Evolutionary conservation across 2,888 invertebrate species (phyloP), one percentile per base, ranked within the genome.

Genomic region (Melikaiella ostensackeni): DNA sequence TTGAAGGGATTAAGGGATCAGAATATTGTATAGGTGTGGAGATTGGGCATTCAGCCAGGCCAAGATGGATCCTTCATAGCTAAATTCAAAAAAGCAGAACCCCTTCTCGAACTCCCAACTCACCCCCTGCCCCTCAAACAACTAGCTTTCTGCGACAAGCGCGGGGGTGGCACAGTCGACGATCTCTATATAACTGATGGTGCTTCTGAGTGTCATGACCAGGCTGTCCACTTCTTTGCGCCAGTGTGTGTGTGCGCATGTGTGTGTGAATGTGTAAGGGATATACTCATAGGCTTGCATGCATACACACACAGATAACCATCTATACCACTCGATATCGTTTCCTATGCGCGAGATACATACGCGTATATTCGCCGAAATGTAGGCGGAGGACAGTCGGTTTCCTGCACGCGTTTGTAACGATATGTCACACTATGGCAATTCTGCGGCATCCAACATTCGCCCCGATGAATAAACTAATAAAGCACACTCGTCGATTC

Each of bases 141-240:
- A 76, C 61, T 74, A 42, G 63, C 27, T 70, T 50, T 30, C 46
- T 50, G 70, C 46, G 73, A 55, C 57, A 35, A 73, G 35, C 33
- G 38, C 35, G 70, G 66, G 38, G 42, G 70, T 27, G 50, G 76
- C 73, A 77, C 70, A 84, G 87, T 86, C 87, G 85, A 80, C 86
- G 85, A 88, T 84, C 88, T 88, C 89, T 87, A 83, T 87, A 89
- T 89, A 90, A 90, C 90, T 88, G 90, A 90, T 90, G 90, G 89
- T 90, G 87, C 90, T 90, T 90, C 89, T 86, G 88, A 89, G 90
- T 90, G 90, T 90, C 90, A 90, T 84, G 84, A 87, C 85, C 90
- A 90, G 90, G 85, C 88, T 70, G 70, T 70, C 87, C 89, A 89
- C 89, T 89, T 90, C 89, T 90, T 90, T 89, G 86, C 86, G 82